Evolutionary conservation across 2,888 invertebrate species (phyloP), one percentile per base, ranked within the genome.

Genomic region (Metallyticus violacea): DNA sequence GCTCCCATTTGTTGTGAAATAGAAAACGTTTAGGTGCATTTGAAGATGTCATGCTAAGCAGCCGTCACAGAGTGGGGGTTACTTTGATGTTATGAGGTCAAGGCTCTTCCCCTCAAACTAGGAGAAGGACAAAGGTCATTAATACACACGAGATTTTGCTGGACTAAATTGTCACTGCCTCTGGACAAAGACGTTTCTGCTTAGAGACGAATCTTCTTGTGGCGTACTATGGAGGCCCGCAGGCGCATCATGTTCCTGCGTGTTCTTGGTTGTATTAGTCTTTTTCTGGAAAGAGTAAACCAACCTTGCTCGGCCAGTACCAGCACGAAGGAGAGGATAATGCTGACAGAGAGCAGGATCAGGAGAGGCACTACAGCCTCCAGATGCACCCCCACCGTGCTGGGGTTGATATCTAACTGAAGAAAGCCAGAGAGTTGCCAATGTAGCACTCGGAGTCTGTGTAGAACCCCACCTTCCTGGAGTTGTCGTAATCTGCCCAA

Each of bases 361-460:
- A 87, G 80, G 9, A 87, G 77, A 4, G 86, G 80, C 22, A 81
- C 79, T n/a, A 87, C 86, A 25, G 86, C 85, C n/a, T 77, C 62
- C 81, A 87, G 28, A 27, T 84, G 30, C 15, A 87, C 86, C 4
- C 86, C 80, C 2, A 81, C 26, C 25, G 27, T 77, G n/a, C 25
- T 28, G 26, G 27, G 29, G 9, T 40, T n/a, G 1, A 22, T 7
- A 0, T 7, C 40, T 9, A 25, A 9, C 4, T 77, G n/a, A 4
- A 28, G 25, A 77, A 83, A 25, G 28, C 3, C 25, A 6, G 85
- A 62, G 15, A 62, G 40, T 15, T 62, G 81, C 77, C 85, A 76
- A 25, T 77, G 85, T 9, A 28, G 7, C 7, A 26, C 28, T 4
- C 80, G 40, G 0, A 79, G 27, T 26, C 85, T 79, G n/a, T 84